Conservation (phyloP, 64 coral and sea anemone species). For the Montipora capricornis region DNA sequence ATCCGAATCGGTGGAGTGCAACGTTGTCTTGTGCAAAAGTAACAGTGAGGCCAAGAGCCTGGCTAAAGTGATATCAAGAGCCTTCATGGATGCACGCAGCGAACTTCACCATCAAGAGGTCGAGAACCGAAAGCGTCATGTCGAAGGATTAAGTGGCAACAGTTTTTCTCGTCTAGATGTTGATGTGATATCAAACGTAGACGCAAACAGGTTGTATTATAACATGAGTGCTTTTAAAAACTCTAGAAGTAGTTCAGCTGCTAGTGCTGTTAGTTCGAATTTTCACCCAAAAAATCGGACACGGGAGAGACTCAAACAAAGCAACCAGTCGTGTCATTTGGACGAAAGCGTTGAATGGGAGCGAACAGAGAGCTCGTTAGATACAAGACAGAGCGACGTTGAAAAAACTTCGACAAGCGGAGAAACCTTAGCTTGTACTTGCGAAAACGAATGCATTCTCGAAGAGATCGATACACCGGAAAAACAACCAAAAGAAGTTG, state of each 20-base stretch:
- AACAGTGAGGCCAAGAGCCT: constrained; percentile 91
- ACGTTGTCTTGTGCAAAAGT: constrained; percentile 78
- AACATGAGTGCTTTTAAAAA: constrained; percentile 44
- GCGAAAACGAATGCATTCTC: constrained; percentile 22
- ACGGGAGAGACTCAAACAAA: constrained; percentile 11
- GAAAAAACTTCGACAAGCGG: constrained; percentile 46
- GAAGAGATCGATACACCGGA: neutral
- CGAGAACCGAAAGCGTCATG: constrained; percentile 75
- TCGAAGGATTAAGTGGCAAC: constrained; percentile 74
- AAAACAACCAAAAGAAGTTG: neutral
- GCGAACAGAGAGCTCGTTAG: constrained; percentile 38
- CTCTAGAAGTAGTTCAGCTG: constrained; percentile 28
- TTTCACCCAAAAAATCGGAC: constrained; percentile 5
- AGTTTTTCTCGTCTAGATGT: constrained; percentile 59
- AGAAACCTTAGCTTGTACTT: constrained; percentile 17
- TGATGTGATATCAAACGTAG: constrained; percentile 39
- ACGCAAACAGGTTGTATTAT: constrained; percentile 32
- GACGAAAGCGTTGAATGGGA: constrained; percentile 28
- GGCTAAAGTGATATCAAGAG: constrained; percentile 87
- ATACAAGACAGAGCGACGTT: constrained; percentile 27
- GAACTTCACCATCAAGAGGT: constrained; percentile 89
- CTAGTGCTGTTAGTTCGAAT: constrained; percentile 30
- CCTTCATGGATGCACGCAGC: constrained; percentile 69
- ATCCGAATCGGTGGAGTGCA: constrained; percentile 86
- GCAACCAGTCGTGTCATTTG: constrained; percentile 48